Evolutionary conservation across 2,888 invertebrate genomes (phyloP).

Genomic region (Drosophila meridiana): DNA sequence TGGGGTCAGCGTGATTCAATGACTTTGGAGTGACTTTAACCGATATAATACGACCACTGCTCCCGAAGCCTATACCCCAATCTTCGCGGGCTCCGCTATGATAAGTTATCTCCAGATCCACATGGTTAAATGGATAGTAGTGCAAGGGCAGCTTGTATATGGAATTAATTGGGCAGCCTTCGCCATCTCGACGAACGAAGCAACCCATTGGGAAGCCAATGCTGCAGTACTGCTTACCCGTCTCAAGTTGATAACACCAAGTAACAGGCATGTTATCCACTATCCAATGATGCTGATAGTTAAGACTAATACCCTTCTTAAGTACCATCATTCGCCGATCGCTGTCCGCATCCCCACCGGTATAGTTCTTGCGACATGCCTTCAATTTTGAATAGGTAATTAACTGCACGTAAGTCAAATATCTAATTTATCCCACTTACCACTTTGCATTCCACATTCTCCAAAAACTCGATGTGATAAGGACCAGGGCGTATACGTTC

Average conservation of each 20-base stretch:
- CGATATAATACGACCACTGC: conserved; percentile 94
- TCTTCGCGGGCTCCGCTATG: conserved; percentile 95
- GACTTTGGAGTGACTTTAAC: conserved; percentile 89
- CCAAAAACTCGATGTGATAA: conserved; percentile 94
- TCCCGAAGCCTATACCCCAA: conserved; percentile 92
- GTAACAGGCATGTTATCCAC: conserved; percentile 99
- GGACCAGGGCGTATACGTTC: conserved; percentile 98
- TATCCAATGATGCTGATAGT: conserved; percentile 99
- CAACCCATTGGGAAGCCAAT: conserved; percentile 99
- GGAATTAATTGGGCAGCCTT: conserved; percentile 87
- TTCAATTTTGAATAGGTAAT: conserved; percentile 30
- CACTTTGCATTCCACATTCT: conserved; percentile 88
- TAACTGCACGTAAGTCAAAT: neutral
- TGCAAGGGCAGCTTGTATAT: conserved; percentile 88
- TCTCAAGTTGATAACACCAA: conserved; percentile 94
- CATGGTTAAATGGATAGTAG: conserved; percentile 98
- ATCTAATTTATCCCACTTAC: conserved; percentile 71
- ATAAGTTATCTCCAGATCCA: conserved; percentile 96
- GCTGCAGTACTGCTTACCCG: conserved; percentile 93
- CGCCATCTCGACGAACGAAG: conserved; percentile 88
- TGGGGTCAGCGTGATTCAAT: conserved; percentile 86
- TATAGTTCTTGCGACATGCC: conserved; percentile 90
- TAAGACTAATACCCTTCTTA: conserved; percentile 96
- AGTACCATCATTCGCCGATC: conserved; percentile 91
- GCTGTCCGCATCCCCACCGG: conserved; percentile 87